These are phyloP conservation scores for Cephus cinctus DNA, from an alignment of 1,140 invertebrate genomes.

Conservation along the genomic window DNA sequence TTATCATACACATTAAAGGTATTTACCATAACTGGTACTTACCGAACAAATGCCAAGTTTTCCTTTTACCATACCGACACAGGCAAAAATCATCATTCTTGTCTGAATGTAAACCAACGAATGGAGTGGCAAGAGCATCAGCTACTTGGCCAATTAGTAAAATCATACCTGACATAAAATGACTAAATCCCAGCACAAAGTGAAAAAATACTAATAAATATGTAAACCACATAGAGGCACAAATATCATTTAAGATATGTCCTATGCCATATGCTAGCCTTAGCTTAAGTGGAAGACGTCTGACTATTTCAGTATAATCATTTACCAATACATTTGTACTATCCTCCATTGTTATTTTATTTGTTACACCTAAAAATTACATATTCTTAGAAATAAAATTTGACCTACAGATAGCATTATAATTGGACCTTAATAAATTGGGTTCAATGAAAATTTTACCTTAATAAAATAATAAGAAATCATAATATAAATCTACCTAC, in stretches of 20 bases:
- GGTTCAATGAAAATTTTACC: too few relatives aligned
- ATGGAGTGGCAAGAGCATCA: constrained; percentile 86
- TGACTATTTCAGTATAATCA: constrained; percentile 28
- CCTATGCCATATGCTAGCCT: constrained; percentile 49
- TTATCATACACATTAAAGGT: constrained; percentile 1
- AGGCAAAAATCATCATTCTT: constrained; percentile 65
- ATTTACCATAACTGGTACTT: constrained; percentile 32
- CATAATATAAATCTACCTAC: too few relatives aligned
- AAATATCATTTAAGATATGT: constrained; percentile 93
- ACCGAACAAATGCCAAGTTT: constrained; percentile 92
- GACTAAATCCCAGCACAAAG: constrained; percentile 76
- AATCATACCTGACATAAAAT: constrained; percentile 73
- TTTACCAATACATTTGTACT: constrained; percentile 2
- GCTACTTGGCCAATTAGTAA: constrained; percentile 86
- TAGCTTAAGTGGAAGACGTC: constrained; percentile 17
- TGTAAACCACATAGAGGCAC: constrained; percentile 96
- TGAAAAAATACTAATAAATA: constrained; percentile 94
- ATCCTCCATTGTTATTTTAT: constrained; percentile 18
- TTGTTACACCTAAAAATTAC: neutral
- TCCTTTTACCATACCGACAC: constrained; percentile 78
- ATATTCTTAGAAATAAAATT: neutral
- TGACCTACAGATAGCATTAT: neutral
- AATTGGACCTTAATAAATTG: neutral
- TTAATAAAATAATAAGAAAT: too few relatives aligned
- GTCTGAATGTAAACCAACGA: constrained; percentile 87